Conservation (phyloP, 2,888 invertebrate genomes). For the Drosophila longiperda region DNA sequence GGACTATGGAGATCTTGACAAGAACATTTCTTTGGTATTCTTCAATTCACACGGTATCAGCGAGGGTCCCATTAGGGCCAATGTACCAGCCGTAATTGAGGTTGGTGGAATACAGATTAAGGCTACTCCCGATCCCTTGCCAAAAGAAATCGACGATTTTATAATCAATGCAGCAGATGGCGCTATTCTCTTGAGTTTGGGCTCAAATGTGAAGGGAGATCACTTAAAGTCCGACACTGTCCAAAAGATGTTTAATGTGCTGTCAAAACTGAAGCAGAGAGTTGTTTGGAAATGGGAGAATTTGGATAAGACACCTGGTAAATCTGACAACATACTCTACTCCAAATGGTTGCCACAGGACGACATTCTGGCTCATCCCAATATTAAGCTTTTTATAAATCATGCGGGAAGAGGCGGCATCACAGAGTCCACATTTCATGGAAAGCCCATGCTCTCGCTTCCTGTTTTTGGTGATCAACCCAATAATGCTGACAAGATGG, state of each 20-base stretch:
- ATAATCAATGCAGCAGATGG: constrained; percentile 84
- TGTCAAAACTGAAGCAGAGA: constrained; percentile 87
- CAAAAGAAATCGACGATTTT: constrained; percentile 80
- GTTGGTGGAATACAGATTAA: constrained; percentile 84
- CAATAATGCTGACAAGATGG: constrained; percentile 69
- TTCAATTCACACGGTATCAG: constrained; percentile 74
- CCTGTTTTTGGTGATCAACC: constrained; percentile 82
- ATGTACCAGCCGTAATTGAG: constrained; percentile 81
- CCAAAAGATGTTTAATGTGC: constrained; percentile 86
- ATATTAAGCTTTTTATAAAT: constrained; percentile 87
- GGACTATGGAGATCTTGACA: constrained; percentile 58
- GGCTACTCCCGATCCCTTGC: constrained; percentile 74
- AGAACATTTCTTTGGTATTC: constrained; percentile 81
- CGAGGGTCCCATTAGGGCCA: constrained; percentile 79
- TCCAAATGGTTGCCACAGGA: constrained; percentile 89
- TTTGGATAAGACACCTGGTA: constrained; percentile 85
- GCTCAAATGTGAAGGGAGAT: constrained; percentile 82
- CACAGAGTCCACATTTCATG: constrained; percentile 87
- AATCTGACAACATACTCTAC: constrained; percentile 84
- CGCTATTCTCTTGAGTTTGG: constrained; percentile 85
- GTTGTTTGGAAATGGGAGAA: constrained; percentile 90
- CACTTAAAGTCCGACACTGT: constrained; percentile 86
- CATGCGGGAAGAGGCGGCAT: constrained; percentile 89
- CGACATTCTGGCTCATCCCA: constrained; percentile 88
- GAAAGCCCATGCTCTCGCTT: constrained; percentile 86